Conservation (phyloP, 2,113 vertebrate species). For the pig (Sus scrofa) region DNA sequence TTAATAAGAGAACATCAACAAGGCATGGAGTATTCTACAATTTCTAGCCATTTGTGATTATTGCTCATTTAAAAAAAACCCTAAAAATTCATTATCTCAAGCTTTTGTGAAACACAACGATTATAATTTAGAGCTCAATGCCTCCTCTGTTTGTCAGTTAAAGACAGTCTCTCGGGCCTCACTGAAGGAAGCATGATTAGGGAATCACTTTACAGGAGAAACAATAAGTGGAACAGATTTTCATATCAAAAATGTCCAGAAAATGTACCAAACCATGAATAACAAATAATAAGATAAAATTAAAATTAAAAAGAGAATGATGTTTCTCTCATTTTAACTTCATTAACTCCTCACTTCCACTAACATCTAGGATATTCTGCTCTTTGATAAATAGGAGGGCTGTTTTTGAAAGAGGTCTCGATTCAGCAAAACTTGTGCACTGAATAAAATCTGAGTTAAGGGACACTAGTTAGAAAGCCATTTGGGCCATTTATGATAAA, state of each 20-base stretch:
- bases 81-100: conserved; percentile 41
- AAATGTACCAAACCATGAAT: neutral
- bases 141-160: neutral
- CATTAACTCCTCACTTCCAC: neutral
- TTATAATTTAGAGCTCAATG: conserved; percentile 59
- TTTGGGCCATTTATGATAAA: too few relatives aligned
- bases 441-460: conserved; percentile 10
- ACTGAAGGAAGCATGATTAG: neutral
- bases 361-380: neutral
- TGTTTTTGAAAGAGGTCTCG: neutral
- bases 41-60: conserved; percentile 54
- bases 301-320: neutral
- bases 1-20: conserved; percentile 28
- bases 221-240: neutral
- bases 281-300: neutral
- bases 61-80: neutral
- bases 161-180: neutral
- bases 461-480: neutral
- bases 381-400: neutral
- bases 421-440: neutral
- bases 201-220: conserved; percentile 38
- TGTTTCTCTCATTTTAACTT: neutral
- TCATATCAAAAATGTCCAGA: neutral
- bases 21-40: neutral
- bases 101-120: conserved; percentile 47